Conservation (phyloP, 1,140 invertebrate species). For the Lysiphlebus fabarum region DNA sequence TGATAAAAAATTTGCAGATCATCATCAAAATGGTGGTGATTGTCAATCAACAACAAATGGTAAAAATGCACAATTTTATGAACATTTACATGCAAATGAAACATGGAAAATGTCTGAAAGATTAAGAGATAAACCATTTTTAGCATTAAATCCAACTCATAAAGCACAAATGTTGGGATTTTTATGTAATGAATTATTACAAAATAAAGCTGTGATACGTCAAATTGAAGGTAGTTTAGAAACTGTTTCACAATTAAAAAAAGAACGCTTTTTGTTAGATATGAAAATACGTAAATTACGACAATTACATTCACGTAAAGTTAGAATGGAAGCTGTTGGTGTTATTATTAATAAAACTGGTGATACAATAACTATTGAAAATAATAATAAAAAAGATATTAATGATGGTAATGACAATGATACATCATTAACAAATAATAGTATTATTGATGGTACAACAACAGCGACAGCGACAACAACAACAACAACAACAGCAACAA, state of each 20-base stretch:
- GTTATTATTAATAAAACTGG: conserved; percentile 52
- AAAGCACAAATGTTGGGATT: conserved; percentile 86
- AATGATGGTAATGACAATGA: conserved; percentile 40
- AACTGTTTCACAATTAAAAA: conserved; percentile 69
- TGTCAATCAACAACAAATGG: conserved; percentile 60
- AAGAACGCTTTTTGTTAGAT: conserved; percentile 80
- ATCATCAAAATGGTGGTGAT: conserved; percentile 72
- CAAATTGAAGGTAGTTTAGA: conserved; percentile 78
- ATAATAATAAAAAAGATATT: conserved; percentile 41
- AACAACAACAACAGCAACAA: conserved; percentile 14
- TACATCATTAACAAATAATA: conserved; percentile 28
- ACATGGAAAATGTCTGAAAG: conserved; percentile 75
- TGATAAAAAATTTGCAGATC: conserved; percentile 73
- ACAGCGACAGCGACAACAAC: neutral
- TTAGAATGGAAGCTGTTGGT: conserved; percentile 68
- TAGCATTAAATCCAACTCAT: conserved; percentile 78
- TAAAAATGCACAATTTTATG: conserved; percentile 76
- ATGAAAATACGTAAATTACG: conserved; percentile 81
- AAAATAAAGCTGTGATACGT: conserved; percentile 82
- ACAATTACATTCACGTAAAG: conserved; percentile 72
- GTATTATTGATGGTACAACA: neutral
- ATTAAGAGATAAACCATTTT: conserved; percentile 76
- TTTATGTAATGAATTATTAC: conserved; percentile 89
- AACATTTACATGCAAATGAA: conserved; percentile 69
- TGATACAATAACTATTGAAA: conserved; percentile 50